Base-by-base conservation (phyloP, 1,140 invertebrate genomes). In the Drosophila pectinifera region DNA sequence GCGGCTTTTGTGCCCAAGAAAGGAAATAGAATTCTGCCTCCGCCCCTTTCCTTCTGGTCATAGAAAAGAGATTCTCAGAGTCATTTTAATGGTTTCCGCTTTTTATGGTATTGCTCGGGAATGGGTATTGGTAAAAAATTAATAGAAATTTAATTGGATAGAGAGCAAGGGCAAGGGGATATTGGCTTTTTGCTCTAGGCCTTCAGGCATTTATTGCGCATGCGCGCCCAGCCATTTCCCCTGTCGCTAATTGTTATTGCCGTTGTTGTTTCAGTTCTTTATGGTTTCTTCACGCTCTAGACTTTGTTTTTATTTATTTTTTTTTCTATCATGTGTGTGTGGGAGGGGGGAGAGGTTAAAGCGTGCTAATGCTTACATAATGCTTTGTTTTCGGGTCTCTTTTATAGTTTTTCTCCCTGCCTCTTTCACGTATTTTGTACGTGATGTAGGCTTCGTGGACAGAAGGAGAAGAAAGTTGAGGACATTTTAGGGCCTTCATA, bases 71-170 rank as follows among this genome's bases (percentile, higher is more conserved):
- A 73, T 73, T 70, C 73, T 36, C 80, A 79, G 51, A 83, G 77
- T 64, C 56, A 84, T 89, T 83, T 89, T 88, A 88, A 88, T 88
- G 79, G 76, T 89, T 88, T 88, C 83, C 83, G 84, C 80, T 88
- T 79, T 73, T 76, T 88, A 79, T 88, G 75, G 76, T 45, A 79
- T 64, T 74, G 67, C 67, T 34, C 62, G 36, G 62, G 73, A 68
- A 62, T 75, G 70, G 62, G 69, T 65, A 81, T 74, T 79, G 65
- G 57, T 59, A 69, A 62, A 82, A 82, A 89, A 78, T 82, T 86
- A 88, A 86, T 82, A 88, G 65, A 82, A 88, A 88, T 82, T 82
- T 88, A 88, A 89, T 88, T 80, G 80, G 79, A 57, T n/a, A 8
- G 5, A 1, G 77, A 43, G 34, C n/a, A n/a, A n/a, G 49, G 43